Evolutionary conservation across 2,888 invertebrate species (phyloP).

Genomic region (Drosophila gaucha): DNA sequence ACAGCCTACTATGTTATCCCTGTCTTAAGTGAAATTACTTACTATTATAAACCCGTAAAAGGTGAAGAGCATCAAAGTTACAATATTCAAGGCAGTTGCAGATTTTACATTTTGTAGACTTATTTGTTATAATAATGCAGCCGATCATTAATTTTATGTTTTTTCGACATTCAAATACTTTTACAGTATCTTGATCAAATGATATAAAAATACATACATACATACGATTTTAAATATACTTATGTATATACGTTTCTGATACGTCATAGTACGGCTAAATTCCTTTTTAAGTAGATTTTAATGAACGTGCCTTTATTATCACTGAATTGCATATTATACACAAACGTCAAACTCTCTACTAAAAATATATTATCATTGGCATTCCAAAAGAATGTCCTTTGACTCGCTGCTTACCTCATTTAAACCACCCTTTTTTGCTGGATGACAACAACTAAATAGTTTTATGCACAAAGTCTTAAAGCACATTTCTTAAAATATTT

Average conservation of each 20-base stretch:
- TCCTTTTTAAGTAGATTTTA: no score
- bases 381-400: background rate
- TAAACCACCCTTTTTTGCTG: constrained; percentile 69
- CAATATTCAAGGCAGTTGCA: background rate
- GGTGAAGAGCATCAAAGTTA: background rate
- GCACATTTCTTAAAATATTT: constrained; percentile 55
- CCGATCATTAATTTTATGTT: background rate
- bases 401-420: constrained; percentile 82
- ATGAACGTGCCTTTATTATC: background rate
- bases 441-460: constrained; percentile 70
- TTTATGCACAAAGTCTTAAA: constrained; percentile 53
- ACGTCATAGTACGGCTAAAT: no score
- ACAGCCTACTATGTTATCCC: constrained; percentile 9
- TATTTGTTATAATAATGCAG: background rate
- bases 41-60: background rate
- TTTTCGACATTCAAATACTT: background rate
- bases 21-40: background rate
- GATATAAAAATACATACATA: background rate
- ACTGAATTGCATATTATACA: background rate
- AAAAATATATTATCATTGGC: background rate
- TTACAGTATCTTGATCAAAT: background rate
- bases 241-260: no score
- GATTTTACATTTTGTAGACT: background rate
- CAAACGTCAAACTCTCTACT: background rate
- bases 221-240: background rate